Base-by-base conservation (phyloP, 2,113 vertebrate species). In the Elaphurus davidianus region DNA sequence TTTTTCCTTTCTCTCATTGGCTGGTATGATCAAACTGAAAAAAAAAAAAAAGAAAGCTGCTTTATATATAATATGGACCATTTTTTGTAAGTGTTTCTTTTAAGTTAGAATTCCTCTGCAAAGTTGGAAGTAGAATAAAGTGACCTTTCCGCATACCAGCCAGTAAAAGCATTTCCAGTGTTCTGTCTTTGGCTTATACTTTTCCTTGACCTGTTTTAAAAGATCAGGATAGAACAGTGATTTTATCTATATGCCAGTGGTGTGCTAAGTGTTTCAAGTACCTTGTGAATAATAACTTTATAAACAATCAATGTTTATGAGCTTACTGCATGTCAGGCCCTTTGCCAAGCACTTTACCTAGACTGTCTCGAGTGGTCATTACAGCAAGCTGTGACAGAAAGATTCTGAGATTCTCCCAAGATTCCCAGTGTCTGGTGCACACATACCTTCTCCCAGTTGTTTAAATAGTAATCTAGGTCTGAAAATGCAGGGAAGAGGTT, bases 81-180 rank as follows among this genome's bases (percentile, higher is more conserved):
- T 79, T 97, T 98, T 98, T 96, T 92, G 14, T 76, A 91, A 95
- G 82, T 96, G 62, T 89, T 97, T 95, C 64, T 93, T 87, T 94
- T 91, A 92, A 94, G 50, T 92, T 55, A 88, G 33, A 93, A 95
- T 96, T 97, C 36, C 64, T 91, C 81, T 87, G 52, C 83, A 71
- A 76, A 92, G 50, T 54, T 88, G 52, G 87, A 97, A 59, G 30
- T 82, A 30, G 6, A 78, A 76, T 71, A 57, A 92, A 93, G 30
- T 90, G 30, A 50, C 11, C 67, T 89, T 94, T 98, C 6, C 43
- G 43, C 55, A 36, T 47, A 50, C 16, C 57, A 93, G 86, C 50
- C 10, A 45, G 40, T 89, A 94, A 82, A 96, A 87, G 4, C 33
- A 47, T 30, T 13, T 45, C 79, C 45, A 6, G 30, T 67, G n/a